A percentile compares a stretch with the other conserved stretches of the same genome.
Evolutionary conservation across 2,888 invertebrate species (phyloP).

Genomic region (Ormia ochracea): DNA sequence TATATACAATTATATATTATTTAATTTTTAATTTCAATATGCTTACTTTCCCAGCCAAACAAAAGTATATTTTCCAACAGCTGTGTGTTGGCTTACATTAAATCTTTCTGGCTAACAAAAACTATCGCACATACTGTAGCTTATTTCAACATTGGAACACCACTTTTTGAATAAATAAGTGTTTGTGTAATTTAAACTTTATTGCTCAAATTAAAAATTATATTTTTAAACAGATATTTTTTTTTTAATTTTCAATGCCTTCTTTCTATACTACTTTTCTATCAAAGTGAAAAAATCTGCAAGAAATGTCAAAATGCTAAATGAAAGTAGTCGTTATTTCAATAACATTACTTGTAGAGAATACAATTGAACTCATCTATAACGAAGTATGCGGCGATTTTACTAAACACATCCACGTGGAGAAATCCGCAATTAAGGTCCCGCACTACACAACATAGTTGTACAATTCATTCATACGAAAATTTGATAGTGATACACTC

Average conservation of each 20-base stretch:
- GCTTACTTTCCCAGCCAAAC: not conserved
- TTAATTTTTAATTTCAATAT: not conserved
- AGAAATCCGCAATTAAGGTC: too few relatives aligned
- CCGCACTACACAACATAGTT: too few relatives aligned
- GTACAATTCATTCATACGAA: too few relatives aligned
- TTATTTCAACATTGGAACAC: not conserved
- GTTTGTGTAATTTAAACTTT: not conserved
- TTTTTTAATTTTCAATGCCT: not conserved
- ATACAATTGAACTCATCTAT: not conserved
- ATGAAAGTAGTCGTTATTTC: not conserved
- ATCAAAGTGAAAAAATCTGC: constrained; percentile 14
- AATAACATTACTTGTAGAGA: not conserved
- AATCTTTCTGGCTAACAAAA: not conserved
- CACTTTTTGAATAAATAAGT: not conserved
- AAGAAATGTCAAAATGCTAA: constrained; percentile 18
- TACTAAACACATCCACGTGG: too few relatives aligned
- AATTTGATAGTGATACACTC: too few relatives aligned
- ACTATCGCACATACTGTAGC: not conserved
- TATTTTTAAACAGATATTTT: not conserved
- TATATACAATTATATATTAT: not conserved
- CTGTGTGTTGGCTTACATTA: constrained; percentile 1
- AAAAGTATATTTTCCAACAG: constrained; percentile 14
- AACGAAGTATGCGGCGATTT: too few relatives aligned
- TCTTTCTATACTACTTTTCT: not conserved
- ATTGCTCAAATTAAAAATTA: not conserved